A percentile compares a stretch with the other conserved stretches of the same genome.
Conservation (phyloP, 2,113 vertebrate genomes). For the Percina caprodes region DNA sequence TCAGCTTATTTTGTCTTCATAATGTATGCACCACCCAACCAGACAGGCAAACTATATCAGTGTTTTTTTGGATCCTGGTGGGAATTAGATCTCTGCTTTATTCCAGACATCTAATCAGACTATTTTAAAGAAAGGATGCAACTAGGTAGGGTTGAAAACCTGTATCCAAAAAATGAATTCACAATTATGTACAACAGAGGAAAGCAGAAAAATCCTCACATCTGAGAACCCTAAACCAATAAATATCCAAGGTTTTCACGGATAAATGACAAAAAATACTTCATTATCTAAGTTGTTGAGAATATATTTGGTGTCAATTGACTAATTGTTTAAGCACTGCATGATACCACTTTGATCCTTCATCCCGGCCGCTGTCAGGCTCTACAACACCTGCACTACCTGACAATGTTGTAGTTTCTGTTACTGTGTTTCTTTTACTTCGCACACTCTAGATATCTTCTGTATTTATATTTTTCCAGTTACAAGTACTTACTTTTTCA, state of each 20-base stretch:
- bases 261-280: background rate
- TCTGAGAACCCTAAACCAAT: background rate
- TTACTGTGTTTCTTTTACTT: too few relatives aligned
- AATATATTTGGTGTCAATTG: background rate
- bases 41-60: background rate
- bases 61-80: background rate
- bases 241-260: background rate
- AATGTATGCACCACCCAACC: slow-evolving; percentile 23
- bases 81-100: background rate
- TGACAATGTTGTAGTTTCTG: too few relatives aligned
- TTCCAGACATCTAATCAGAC: background rate
- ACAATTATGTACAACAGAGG: background rate
- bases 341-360: background rate
- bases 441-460: too few relatives aligned
- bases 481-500: too few relatives aligned
- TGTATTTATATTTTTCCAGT: too few relatives aligned
- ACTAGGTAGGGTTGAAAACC: background rate
- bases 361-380: too few relatives aligned
- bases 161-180: background rate
- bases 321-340: background rate
- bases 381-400: too few relatives aligned
- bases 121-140: background rate
- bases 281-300: background rate
- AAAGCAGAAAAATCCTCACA: background rate
- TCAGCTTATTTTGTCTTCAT: slow-evolving; percentile 36